phyloP scores from a whole-genome alignment of 2,113 vertebrate species.

The Syrrhaptes paradoxus region DNA sequence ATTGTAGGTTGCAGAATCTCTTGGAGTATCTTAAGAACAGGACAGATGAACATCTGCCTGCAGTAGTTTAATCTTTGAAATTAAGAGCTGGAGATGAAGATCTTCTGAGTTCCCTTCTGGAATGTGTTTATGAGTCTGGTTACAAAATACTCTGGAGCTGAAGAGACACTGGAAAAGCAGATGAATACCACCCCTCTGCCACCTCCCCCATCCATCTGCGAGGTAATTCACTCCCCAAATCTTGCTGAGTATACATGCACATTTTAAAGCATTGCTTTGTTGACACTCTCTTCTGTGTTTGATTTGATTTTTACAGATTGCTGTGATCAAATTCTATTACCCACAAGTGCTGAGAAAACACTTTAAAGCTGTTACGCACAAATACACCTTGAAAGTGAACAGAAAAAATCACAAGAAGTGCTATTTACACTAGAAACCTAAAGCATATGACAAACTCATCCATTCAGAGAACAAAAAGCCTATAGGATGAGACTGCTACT shows the following conservation, averaged over 20 bases:
- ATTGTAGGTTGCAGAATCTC: neutral
- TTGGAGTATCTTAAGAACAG: neutral
- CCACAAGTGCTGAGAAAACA: constrained; percentile 37
- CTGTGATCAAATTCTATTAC: constrained; percentile 53
- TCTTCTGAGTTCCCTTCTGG: neutral
- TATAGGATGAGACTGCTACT: neutral
- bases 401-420: constrained; percentile 5
- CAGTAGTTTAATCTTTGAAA: neutral
- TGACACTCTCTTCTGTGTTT: constrained; percentile 22
- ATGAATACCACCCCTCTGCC: neutral
- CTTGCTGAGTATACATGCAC: neutral
- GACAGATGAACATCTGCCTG: neutral
- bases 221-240: neutral
- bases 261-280: constrained; percentile 19
- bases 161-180: neutral
- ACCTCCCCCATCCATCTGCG: neutral
- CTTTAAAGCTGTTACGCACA: constrained; percentile 27
- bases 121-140: neutral
- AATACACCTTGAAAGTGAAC: constrained; percentile 29
- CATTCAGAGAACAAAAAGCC: neutral
- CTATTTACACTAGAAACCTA: neutral
- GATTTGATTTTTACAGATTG: constrained; percentile 61
- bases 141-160: neutral
- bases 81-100: neutral
- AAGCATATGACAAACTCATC: neutral